Evolutionary conservation across 2,113 vertebrate genomes (phyloP), one percentile per base, ranked within the genome.

Genomic region (Pelvicachromis taeniatus): DNA sequence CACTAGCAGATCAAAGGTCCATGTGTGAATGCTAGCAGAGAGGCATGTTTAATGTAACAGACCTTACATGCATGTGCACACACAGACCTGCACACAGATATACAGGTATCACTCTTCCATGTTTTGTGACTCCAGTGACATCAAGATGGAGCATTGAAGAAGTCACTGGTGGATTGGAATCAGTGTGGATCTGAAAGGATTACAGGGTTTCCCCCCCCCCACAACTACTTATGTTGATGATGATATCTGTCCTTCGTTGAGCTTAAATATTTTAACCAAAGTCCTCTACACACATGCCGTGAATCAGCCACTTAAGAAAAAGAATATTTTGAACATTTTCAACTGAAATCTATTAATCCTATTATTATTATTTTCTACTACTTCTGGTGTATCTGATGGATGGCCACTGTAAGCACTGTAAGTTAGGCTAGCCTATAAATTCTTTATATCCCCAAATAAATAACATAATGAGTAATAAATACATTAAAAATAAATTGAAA

Each of bases 1-100:
- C 80, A 88, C 73, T 88, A 29, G 82, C 84, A 88, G 85, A 89
- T 89, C 73, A 85, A 87, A 85, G 61, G 79, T 77, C 56, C 79
- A 11, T 10, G 38, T 80, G 85, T 33, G 48, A 84, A 85, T 54
- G 61, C 29, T 38, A 35, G 85, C 63, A 77, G 3, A 40, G 68
- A 88, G 29, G 79, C 9, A 45, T 77, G 85, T 82, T 48, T 87
- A 78, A 82, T 23, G 23, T 77, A 75, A 83, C 48, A 48, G 53
- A 53, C 63, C 29, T 81, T 56, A 17, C 10, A 78, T 31, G 4
- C 42, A 50, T 19, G 40, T 29, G 50, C 14, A 35, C 68, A 52
- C 17, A 55, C 81, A 48, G 40, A 45, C 40, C 21, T 26, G 78
- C 19, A 78, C 29, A 35, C 70, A 54, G 10, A 58, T 45, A 63